phyloP scores from a whole-genome alignment of 2,888 invertebrate genomes.

The Limnephilus marmoratus region DNA sequence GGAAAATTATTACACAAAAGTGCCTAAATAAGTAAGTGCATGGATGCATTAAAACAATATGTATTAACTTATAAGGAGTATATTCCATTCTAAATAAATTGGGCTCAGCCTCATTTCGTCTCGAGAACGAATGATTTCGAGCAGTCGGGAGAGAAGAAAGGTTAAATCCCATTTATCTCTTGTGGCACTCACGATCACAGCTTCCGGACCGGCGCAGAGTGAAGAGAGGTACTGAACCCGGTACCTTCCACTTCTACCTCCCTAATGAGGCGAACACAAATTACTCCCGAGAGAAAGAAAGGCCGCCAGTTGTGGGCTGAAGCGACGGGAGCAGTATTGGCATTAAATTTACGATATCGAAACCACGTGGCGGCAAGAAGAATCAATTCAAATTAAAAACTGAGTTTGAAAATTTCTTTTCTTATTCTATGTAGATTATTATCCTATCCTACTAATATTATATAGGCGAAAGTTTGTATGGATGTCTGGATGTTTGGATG shows the following conservation, averaged over 20 bases:
- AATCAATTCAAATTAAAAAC: neutral
- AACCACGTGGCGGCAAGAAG: neutral
- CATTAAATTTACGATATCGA: neutral
- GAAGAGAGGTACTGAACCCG: neutral
- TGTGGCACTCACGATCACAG: constrained; percentile 32
- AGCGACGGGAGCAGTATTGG: constrained; percentile 8
- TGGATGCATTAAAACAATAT: no score
- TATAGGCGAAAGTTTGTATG: no score
- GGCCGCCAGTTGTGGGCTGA: neutral
- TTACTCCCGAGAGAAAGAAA: neutral
- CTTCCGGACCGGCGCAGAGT: constrained; percentile 25
- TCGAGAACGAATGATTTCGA: neutral
- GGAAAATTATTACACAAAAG: no score
- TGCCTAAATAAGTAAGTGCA: no score
- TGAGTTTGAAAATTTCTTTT: no score
- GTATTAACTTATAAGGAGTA: neutral
- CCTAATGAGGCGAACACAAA: constrained; percentile 35
- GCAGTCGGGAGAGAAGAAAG: neutral
- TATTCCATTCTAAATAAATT: neutral
- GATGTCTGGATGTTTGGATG: no score
- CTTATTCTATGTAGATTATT: no score
- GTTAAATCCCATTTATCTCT: constrained; percentile 32
- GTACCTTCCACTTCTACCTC: neutral
- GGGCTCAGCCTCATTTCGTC: constrained; percentile 19
- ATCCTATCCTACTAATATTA: no score